Evolutionary conservation across 2,113 vertebrate species (phyloP), one percentile per base, ranked within the genome.

Genomic region (Ameiurus melas): DNA sequence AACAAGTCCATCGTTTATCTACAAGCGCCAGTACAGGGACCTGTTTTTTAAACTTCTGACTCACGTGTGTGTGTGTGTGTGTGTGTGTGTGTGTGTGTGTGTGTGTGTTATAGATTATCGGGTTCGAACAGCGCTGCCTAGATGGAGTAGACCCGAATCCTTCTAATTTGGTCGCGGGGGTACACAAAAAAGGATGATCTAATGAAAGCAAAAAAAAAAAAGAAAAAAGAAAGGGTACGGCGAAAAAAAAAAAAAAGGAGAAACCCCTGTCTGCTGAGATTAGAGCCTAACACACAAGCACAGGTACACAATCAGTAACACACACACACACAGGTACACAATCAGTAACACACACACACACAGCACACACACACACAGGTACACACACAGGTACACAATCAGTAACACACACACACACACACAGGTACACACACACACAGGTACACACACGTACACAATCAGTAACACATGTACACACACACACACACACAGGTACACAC

Each of bases 71-170:
- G 43, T 27, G 12, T 77, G 51, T 33, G 30, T 68, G 62, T 70
- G 30, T 22, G 22, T 77, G 27, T 17, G 43, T 27, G 53, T 16
- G 16, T 71, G 39, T 51, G 10, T 77, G 51, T 33, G 47, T 68
- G 73, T 30, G 30, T 64, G 27, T 43, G 14, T 85, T 78, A 10
- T 85, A 98, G 97, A 94, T 98, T 51, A 93, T 98, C 89, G 97
- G 97, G 64, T 95, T 98, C 12, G 97, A 86, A 95, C 95, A 5
- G 97, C 97, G 22, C 95, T 98, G 85, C 91, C 91, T 98, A 93
- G 97, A 97, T 86, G 97, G 97, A 1, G 96, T 98, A 53, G 97
- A 98, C 89, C 97, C 97, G 30, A 98, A 98, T 92, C 97, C 96
- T 12, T 97, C 98, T 91, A 98, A 98, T 92, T 98, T 96, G 1